phyloP scores from a whole-genome alignment of 2,113 vertebrate genomes.

The Cricetomys ansorgei region DNA sequence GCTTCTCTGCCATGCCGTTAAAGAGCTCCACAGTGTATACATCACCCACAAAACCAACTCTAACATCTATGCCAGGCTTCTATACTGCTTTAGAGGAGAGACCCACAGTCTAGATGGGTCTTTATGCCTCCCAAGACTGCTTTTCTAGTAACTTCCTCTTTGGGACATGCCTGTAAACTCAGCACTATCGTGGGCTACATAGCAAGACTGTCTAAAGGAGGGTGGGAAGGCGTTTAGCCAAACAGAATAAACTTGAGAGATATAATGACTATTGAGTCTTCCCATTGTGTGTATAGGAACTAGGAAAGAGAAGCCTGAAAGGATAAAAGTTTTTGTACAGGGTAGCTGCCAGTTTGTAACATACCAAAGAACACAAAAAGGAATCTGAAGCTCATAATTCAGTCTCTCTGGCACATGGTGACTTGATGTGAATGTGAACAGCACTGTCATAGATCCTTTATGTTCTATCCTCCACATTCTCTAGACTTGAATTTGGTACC shows the following conservation, averaged over 20 bases:
- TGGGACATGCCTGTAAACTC: background rate
- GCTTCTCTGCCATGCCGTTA: background rate
- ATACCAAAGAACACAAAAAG: background rate
- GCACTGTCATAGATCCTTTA: background rate
- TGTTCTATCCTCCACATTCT: background rate
- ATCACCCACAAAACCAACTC: background rate
- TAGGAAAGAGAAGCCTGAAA: background rate
- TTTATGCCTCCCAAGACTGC: background rate
- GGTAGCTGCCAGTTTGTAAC: background rate
- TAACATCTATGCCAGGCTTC: background rate
- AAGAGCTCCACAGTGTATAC: background rate
- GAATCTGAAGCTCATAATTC: background rate
- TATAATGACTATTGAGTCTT: background rate
- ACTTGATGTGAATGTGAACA: background rate
- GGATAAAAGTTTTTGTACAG: background rate
- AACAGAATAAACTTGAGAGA: background rate
- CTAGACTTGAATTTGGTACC: background rate
- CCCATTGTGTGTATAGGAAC: background rate
- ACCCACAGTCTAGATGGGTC: background rate
- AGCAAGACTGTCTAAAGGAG: background rate
- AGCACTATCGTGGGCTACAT: background rate
- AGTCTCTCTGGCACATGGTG: background rate
- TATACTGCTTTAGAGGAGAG: background rate
- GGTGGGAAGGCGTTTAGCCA: background rate
- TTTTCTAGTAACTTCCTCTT: constrained; percentile 40